A percentile compares a stretch with the other conserved stretches of the same genome.
Conservation (phyloP, 1,140 invertebrate species). For the Orius insidiosus region DNA sequence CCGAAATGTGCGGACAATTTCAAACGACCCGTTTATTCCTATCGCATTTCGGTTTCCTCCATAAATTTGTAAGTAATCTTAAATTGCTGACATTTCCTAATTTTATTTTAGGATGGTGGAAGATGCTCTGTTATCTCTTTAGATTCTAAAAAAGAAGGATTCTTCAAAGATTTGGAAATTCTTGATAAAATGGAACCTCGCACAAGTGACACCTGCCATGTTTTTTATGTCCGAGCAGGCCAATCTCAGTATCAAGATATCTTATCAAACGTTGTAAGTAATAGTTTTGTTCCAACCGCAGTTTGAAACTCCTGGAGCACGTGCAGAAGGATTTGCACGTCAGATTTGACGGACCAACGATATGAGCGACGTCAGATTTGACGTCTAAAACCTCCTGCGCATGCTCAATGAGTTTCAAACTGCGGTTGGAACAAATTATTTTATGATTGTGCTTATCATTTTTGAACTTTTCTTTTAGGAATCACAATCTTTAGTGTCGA, state of each 20-base stretch:
- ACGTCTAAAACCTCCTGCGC: too few relatives aligned
- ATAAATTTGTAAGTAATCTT: constrained; percentile 19
- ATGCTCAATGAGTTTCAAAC: too few relatives aligned
- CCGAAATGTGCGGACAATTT: constrained; percentile 71
- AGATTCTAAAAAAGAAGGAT: constrained; percentile 50
- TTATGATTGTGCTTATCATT: too few relatives aligned
- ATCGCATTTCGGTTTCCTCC: constrained; percentile 81
- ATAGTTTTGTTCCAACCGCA: too few relatives aligned
- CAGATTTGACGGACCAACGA: too few relatives aligned
- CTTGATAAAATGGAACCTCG: constrained; percentile 66
- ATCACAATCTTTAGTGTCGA: too few relatives aligned
- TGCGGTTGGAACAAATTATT: too few relatives aligned
- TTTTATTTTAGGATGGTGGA: constrained; percentile 17
- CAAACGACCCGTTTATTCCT: constrained; percentile 86
- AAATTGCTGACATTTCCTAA: neutral
- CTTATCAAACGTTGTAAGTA: constrained; percentile 58
- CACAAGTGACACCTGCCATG: constrained; percentile 80
- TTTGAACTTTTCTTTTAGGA: too few relatives aligned
- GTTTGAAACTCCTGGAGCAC: too few relatives aligned
- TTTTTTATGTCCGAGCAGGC: constrained; percentile 83
- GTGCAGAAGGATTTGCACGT: too few relatives aligned
- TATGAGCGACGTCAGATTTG: too few relatives aligned
- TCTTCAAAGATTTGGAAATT: constrained; percentile 50
- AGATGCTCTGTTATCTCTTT: constrained; percentile 54
- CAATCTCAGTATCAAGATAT: constrained; percentile 63